Percentiles rank a stretch among this genome's conserved stretches.
Conservation (phyloP, 2,797 vertebrate species). For the Paramormyrops hopkinsi region DNA sequence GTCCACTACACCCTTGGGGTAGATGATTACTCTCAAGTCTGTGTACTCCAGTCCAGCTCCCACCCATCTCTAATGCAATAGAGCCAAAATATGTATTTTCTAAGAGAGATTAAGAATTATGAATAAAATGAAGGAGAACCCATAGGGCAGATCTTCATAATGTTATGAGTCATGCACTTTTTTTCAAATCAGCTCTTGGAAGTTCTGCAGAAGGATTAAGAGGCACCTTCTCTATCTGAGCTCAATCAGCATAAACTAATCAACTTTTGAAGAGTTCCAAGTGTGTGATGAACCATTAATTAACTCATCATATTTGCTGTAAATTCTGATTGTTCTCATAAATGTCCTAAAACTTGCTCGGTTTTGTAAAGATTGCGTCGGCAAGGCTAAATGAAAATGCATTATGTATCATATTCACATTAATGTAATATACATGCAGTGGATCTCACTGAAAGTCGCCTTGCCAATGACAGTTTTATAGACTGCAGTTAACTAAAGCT, state of each 20-base stretch:
- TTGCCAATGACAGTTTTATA: neutral
- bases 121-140: neutral
- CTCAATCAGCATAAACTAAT: neutral
- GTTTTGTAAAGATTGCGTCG: neutral
- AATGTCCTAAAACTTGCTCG: neutral
- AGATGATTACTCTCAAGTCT: neutral
- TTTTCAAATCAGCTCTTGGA: neutral
- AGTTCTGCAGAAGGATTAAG: neutral
- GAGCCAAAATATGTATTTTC: neutral
- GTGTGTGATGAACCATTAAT: neutral
- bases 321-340: neutral
- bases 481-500: neutral
- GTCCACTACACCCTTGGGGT: neutral
- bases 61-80: neutral
- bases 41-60: neutral
- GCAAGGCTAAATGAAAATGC: neutral
- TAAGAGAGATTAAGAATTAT: neutral
- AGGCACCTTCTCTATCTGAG: neutral
- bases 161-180: neutral
- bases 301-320: neutral
- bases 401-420: neutral
- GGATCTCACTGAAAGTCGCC: neutral
- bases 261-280: neutral
- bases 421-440: neutral
- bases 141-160: neutral